Evolutionary conservation across 1,140 invertebrate genomes (phyloP).

Genomic region (Drosophila sp.): DNA sequence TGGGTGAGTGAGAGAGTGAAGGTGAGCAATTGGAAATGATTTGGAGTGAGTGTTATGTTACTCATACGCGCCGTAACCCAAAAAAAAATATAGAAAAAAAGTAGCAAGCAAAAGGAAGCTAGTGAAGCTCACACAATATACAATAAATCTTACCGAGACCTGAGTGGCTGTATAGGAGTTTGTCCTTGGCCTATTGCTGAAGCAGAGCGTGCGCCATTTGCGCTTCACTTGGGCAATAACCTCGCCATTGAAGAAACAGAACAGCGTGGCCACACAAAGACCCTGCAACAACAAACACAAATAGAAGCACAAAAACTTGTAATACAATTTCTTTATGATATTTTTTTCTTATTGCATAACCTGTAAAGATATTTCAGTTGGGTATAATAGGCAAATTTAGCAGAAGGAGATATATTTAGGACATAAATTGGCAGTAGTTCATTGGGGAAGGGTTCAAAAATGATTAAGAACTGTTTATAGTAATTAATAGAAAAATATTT

Average conservation of each 20-base stretch:
- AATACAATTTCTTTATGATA: slow-evolving; percentile 17
- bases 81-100: slow-evolving; percentile 30
- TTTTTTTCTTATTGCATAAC: slow-evolving; percentile 1
- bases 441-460: too few species aligned
- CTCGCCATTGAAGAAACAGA: slow-evolving; percentile 98
- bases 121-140: slow-evolving; percentile 50
- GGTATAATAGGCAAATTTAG: background rate
- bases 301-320: slow-evolving; percentile 28
- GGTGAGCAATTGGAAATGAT: slow-evolving; percentile 22
- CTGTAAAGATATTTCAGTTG: background rate
- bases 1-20: slow-evolving; percentile 5
- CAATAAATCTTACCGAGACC: slow-evolving; percentile 89
- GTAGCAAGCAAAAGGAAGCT: slow-evolving; percentile 45
- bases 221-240: slow-evolving; percentile 92
- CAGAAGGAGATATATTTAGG: background rate
- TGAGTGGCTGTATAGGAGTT: slow-evolving; percentile 93
- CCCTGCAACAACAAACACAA: slow-evolving; percentile 87
- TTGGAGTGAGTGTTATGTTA: slow-evolving; percentile 59
- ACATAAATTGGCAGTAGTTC: too few species aligned
- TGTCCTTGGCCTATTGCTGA: slow-evolving; percentile 87
- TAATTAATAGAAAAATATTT: too few species aligned
- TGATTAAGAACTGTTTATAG: too few species aligned
- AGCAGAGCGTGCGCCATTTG: slow-evolving; percentile 89
- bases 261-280: slow-evolving; percentile 94
- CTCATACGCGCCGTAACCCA: slow-evolving; percentile 75